Evolutionary conservation across 2,113 vertebrate genomes (phyloP), one percentile per base, ranked within the genome.

Genomic region (Patagioenas fasciata): DNA sequence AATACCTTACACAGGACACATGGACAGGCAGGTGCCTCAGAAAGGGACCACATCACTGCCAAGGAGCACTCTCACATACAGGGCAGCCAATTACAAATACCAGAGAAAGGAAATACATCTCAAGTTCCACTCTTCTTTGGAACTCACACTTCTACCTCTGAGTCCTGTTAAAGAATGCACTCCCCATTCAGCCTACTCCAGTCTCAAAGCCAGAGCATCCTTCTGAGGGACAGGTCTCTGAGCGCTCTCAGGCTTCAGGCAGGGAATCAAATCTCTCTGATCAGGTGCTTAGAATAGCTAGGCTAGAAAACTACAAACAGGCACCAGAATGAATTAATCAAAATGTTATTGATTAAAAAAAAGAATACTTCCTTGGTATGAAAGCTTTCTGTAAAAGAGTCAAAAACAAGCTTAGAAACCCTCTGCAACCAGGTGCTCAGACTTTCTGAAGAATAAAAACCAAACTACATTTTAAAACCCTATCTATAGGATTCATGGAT

Each of bases 281-380:
- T 16, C 0, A 0, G 5, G 24, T 73, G 47, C 47, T 72, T 29
- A 62, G 54, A 87, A 71, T 4, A 83, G n/a, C 44, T 42, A 70
- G 24, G 47, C 44, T 85, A 89, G n/a, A 66, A 89, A 90, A 70
- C 38, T 26, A 53, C 31, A 36, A 47, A 61, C 20, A 54, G 42
- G 50, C 14, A 73, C 24, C 28, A 73, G 48, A 51, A 56, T n/a
- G 9, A 78, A 65, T 50, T 60, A 26, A 71, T 61, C 18, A 61
- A 83, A 70, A 60, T 44, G 20, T 28, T 75, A 91, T 4, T 26
- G 29, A 66, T 21, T 51, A 10, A 25, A 44, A 28, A 34, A 24
- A 11, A 66, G 40, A 44, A 8, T 1, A 47, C 23, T 57, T n/a
- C 23, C 25, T 36, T 0, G 0, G 32, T 9, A 93, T 2, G 5